These are phyloP conservation scores for Dicroscelio sp. DNA, from an alignment of 2,888 invertebrate genomes.

Conservation along the genomic window DNA sequence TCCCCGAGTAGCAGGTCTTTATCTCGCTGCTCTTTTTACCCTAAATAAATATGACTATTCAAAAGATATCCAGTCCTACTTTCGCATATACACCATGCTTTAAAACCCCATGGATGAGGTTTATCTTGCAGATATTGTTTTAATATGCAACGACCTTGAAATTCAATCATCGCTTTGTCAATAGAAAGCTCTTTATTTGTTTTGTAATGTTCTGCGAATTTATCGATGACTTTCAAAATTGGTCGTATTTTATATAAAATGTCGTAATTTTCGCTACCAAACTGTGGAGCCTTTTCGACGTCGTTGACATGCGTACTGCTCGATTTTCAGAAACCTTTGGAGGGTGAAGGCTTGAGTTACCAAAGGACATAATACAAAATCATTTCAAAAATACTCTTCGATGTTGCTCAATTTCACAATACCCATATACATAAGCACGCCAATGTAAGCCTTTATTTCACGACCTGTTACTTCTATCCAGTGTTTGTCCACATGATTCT, in stretches of 20 bases:
- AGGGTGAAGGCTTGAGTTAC: not conserved
- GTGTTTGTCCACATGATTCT: not conserved
- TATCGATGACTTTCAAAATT: not conserved
- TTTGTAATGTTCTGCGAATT: not conserved
- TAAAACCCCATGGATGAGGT: conserved; percentile 32
- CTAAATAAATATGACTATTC: not conserved
- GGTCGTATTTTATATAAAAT: conserved; percentile 15
- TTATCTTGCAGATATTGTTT: not conserved
- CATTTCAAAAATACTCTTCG: not conserved
- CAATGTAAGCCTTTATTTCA: conserved; percentile 24
- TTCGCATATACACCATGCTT: conserved; percentile 28
- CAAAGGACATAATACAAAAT: conserved; percentile 12
- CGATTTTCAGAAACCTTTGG: not conserved
- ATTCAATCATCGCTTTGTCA: conserved; percentile 8
- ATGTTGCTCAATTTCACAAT: not conserved
- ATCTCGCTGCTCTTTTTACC: conserved; percentile 6
- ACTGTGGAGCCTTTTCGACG: not conserved
- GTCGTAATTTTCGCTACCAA: not conserved
- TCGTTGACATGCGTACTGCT: conserved; percentile 10
- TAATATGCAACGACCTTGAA: not conserved
- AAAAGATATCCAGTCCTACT: not conserved
- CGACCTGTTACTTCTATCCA: not conserved
- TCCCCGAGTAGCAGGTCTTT: conserved; percentile 1
- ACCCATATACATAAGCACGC: conserved; percentile 7
- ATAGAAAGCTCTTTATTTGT: not conserved